Base-by-base conservation (phyloP, 1,140 invertebrate genomes). In the Drosophila sucinea region DNA sequence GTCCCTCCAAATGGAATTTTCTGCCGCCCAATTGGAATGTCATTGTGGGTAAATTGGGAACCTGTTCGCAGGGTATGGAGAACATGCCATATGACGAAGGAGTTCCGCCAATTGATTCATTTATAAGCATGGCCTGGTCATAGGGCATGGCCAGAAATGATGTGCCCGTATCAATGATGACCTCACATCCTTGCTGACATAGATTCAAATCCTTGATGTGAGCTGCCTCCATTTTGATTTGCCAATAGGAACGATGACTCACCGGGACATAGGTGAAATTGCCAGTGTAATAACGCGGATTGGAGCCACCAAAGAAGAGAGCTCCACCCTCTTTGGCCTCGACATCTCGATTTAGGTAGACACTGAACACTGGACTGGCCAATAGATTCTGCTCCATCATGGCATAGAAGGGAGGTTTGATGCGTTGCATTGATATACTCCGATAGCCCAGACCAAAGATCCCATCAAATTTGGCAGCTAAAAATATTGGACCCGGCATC, bases 401-500 rank as follows among this genome's bases (percentile, higher is more conserved):
- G 80, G 97, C 97, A 92, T 99, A 96, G 92, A 99, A 99, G 1
- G 99, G 97, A 0, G 98, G 98, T 35, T 93, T 93, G 29, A 99
- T 97, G 60, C 95, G 94, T 93, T 99, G 97, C 81, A 97, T 98
- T 58, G 98, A 94, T 86, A 99, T 99, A 47, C 93, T 94, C 66
- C 94, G 93, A 92, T 98, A 99, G 4, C 94, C 98, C 95, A 99
- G 95, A 63, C 98, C 98, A 33, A 99, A 94, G 85, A 99, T 99
- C 64, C 99, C 99, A 93, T 99, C 99, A 93, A 99, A 99, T 92
- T 98, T 98, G 71, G 98, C 98, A 61, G 97, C 97, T 23, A 99
- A 95, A 93, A 99, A 99, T 23, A 95, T 94, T 44, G 97, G 92
- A 35, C 96, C 96, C 58, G 99, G 98, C 93, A 99, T 98, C 79